Percentiles rank a stretch among this genome's conserved stretches.
Evolutionary conservation across 1,140 invertebrate species (phyloP).

Genomic region (Ericerus pela): DNA sequence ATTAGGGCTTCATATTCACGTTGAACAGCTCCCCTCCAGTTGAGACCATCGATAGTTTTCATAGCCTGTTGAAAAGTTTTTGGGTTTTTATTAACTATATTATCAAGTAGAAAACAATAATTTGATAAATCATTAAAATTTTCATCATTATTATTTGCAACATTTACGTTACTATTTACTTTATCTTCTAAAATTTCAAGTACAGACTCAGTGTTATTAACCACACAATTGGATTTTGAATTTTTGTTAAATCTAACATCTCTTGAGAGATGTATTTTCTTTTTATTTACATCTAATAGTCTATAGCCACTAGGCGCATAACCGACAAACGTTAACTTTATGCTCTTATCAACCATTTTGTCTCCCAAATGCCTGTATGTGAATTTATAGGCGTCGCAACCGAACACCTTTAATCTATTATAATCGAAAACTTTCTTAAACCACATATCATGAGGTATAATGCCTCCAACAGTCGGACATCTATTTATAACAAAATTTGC

Average conservation of each 20-base stretch:
- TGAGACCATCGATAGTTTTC: neutral
- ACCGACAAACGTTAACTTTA: slow-evolving; percentile 18
- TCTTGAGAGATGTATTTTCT: neutral
- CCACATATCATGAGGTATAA: slow-evolving; percentile 27
- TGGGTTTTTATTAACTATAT: neutral
- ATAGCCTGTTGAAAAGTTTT: slow-evolving; percentile 2
- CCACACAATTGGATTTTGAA: neutral
- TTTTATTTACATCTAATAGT: slow-evolving; percentile 1
- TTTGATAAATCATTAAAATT: neutral
- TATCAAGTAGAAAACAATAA: neutral
- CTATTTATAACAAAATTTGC: slow-evolving; percentile 30
- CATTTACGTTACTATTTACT: neutral
- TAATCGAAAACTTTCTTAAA: slow-evolving; percentile 23
- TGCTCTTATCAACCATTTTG: slow-evolving; percentile 30
- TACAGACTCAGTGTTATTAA: too few species aligned
- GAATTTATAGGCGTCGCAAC: slow-evolving; percentile 28
- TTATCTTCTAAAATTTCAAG: neutral
- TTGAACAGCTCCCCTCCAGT: slow-evolving; percentile 30
- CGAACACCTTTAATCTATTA: slow-evolving; percentile 30
- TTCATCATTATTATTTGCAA: neutral
- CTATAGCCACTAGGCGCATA: slow-evolving; percentile 21
- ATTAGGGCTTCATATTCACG: slow-evolving; percentile 28
- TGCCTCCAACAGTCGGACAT: slow-evolving; percentile 14
- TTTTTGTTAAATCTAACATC: slow-evolving; percentile 8
- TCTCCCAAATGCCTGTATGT: slow-evolving; percentile 24